Base-by-base conservation (phyloP, 2,113 vertebrate species). In the Prolemur simus region DNA sequence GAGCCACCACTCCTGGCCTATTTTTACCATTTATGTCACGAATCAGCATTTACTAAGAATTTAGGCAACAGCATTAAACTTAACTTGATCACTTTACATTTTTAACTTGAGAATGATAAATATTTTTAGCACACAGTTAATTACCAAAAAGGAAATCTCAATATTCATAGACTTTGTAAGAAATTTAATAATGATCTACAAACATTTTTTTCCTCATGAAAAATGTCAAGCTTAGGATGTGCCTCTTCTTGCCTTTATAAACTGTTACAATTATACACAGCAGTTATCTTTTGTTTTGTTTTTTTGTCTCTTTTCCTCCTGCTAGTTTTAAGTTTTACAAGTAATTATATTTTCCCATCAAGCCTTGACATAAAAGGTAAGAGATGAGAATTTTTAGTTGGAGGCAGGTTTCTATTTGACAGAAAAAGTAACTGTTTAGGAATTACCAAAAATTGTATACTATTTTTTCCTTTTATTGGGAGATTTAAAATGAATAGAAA, bases 1-100 rank as follows among this genome's bases (percentile, higher is more conserved):
- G n/a, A n/a, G n/a, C n/a, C n/a, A n/a, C n/a, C n/a, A n/a, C n/a
- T n/a, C n/a, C n/a, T n/a, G n/a, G n/a, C n/a, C n/a, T 98, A 87
- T 88, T 94, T 97, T 97, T 96, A 96, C 80, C 74, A 96, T 76
- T 98, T 98, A 66, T 6, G 63, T 97, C 95, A 93, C 0, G 68
- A 97, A 98, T 98, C 96, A 95, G 85, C 97, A 95, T 91, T 96
- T 90, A 96, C 89, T 97, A 97, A 97, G 95, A 97, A 98, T 97
- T 97, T 98, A 98, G 95, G 66, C 90, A 96, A 98, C 73, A 96
- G 69, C 80, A 97, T 96, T 97, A 97, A 98, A 96, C 66, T 96
- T 63, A 45, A 45, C 94, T 98, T 96, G 94, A 95, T 94, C 78
- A 97, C 60, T 94, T 87, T 58, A 91, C n/a, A 60, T 80, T 94